These are phyloP conservation scores for Megaleporinus macrocephalus DNA, from an alignment of 2,113 vertebrate genomes.

Conservation along the genomic window DNA sequence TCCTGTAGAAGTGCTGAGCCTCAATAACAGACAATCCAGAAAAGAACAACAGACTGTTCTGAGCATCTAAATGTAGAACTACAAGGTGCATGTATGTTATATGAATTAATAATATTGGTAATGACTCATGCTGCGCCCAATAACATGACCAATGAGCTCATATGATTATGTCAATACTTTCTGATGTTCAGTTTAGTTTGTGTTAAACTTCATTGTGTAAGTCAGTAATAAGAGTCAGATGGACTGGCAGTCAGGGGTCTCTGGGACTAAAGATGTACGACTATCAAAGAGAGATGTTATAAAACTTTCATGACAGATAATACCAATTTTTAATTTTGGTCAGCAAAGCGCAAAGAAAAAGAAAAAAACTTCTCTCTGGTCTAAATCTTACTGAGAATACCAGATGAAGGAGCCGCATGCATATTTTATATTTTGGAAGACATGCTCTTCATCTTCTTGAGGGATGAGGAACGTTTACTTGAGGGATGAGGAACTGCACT, in stretches of 20 bases:
- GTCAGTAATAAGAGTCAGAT: not conserved
- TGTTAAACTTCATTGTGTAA: too few relatives aligned
- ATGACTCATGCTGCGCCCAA: too few relatives aligned
- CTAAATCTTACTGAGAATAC: not conserved
- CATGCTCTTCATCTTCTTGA: not conserved
- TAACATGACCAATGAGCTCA: too few relatives aligned
- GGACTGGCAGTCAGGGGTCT: not conserved
- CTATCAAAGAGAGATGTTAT: not conserved
- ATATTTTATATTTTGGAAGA: not conserved
- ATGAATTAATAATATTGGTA: too few relatives aligned
- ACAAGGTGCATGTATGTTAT: too few relatives aligned
- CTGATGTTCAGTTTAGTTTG: too few relatives aligned
- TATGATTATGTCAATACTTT: too few relatives aligned
- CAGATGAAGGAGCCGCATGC: not conserved
- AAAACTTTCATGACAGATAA: not conserved
- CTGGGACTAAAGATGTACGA: not conserved
- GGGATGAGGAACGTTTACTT: not conserved
- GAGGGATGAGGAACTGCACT: too few relatives aligned
- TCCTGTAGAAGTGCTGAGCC: too few relatives aligned
- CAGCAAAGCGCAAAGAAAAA: not conserved
- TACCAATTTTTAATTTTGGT: not conserved
- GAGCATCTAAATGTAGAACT: too few relatives aligned
- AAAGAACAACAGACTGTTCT: too few relatives aligned
- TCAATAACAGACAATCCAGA: too few relatives aligned
- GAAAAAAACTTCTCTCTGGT: not conserved